phyloP scores from a whole-genome alignment of 2,113 vertebrate species.

The Hystrix cristata region DNA sequence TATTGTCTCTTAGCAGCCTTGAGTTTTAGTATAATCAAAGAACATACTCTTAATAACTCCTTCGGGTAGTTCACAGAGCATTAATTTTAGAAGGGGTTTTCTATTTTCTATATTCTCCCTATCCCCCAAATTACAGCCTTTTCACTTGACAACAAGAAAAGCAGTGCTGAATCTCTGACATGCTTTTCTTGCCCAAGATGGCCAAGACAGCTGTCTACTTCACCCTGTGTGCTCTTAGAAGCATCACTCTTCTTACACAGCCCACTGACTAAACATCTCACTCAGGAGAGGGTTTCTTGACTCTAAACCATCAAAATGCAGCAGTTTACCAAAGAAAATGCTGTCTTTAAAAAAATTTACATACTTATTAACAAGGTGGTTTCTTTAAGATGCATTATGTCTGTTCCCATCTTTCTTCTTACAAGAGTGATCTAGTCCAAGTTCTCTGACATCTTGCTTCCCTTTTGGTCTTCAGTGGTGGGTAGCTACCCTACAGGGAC shows the following conservation, averaged over 20 bases:
- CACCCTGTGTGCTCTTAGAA: not conserved
- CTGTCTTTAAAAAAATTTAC: not conserved
- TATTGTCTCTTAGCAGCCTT: not conserved
- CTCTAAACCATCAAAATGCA: not conserved
- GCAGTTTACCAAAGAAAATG: not conserved
- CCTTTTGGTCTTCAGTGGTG: not conserved
- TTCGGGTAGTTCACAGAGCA: not conserved
- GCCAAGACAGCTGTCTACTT: not conserved
- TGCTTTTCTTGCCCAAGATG: not conserved
- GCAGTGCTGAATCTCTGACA: not conserved
- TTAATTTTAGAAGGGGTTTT: not conserved
- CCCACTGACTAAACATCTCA: not conserved
- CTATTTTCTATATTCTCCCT: not conserved
- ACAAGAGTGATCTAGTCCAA: not conserved
- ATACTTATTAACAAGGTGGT: not conserved
- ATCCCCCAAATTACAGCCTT: not conserved
- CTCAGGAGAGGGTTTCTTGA: not conserved
- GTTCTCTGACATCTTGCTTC: not conserved
- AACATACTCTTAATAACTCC: not conserved
- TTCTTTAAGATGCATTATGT: not conserved
- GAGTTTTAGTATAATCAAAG: not conserved
- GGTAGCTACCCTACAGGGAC: not conserved
- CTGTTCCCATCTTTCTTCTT: not conserved
- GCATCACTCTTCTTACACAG: not conserved
- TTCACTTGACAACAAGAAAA: not conserved